Evolutionary conservation across 1,140 invertebrate genomes (phyloP).

Genomic region (Lutraria rhynchaena): DNA sequence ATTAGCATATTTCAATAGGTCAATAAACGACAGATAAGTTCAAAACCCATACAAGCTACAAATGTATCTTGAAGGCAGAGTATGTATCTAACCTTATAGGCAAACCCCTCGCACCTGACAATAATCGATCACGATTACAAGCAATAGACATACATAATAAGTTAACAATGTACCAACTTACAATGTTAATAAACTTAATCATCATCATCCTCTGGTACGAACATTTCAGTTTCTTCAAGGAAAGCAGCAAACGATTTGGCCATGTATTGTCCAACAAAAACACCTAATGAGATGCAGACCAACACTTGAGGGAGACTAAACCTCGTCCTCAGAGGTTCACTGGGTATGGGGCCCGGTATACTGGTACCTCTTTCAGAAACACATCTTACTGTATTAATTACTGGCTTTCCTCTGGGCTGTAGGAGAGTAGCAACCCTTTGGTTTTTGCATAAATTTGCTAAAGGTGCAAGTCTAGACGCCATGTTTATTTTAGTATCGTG

Average conservation of each 20-base stretch:
- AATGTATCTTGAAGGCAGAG: too few species aligned
- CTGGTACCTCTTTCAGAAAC: neutral
- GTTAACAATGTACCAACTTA: too few species aligned
- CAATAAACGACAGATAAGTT: too few species aligned
- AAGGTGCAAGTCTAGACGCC: slow-evolving; percentile 29
- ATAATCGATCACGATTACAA: too few species aligned
- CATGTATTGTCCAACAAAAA: slow-evolving; percentile 42
- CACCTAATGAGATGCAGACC: slow-evolving; percentile 1
- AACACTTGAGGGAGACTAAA: slow-evolving; percentile 32
- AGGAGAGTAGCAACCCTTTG: neutral
- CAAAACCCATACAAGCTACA: too few species aligned
- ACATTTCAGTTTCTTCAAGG: slow-evolving; percentile 57
- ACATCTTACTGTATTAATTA: neutral
- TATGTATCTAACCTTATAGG: too few species aligned
- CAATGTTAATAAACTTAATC: slow-evolving; percentile 49
- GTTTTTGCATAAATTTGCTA: slow-evolving; percentile 25
- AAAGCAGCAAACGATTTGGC: slow-evolving; percentile 45
- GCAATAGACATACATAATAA: too few species aligned
- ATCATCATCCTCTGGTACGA: slow-evolving; percentile 57
- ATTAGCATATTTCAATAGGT: too few species aligned
- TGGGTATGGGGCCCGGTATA: slow-evolving; percentile 32
- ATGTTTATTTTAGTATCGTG: slow-evolving; percentile 54
- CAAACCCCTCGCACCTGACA: too few species aligned
- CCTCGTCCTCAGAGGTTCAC: slow-evolving; percentile 29
- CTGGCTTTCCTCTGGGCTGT: neutral